Evolutionary conservation across 1,140 invertebrate genomes (phyloP), one percentile per base, ranked within the genome.

Genomic region (Rhynchophorus ferrugineus): DNA sequence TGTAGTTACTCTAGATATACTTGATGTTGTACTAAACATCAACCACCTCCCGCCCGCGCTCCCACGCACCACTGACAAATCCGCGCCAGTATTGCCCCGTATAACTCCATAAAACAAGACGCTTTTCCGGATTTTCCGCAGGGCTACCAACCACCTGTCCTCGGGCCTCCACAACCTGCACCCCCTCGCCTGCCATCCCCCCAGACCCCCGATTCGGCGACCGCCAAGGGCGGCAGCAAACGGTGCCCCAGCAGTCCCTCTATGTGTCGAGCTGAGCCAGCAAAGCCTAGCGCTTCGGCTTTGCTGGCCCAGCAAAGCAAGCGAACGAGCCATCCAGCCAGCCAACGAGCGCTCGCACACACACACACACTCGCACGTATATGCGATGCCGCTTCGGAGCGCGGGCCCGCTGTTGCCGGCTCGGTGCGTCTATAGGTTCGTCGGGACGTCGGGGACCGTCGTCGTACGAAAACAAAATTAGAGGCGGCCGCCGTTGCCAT

Each of bases 371-470:
- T 11, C 24, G 24, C n/a, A 11, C 24, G 24, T 29, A 6, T 29
- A 6, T 11, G 24, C 11, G 11, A 11, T 29, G 24, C 5, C 24
- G 24, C 11, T 29, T 29, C 24, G 58, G 49, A 53, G 55, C 64
- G 52, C n/a, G n/a, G n/a, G n/a, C n/a, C n/a, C n/a, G n/a, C 51
- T 54, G 59, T 57, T 64, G 61, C 64, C 64, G 60, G 62, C 62
- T 59, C 62, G 55, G 57, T 57, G 47, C 54, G 62, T 61, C 62
- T 66, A 67, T 60, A 67, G 61, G 53, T 33, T 41, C n/a, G 58
- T 62, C 65, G 60, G 44, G 39, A 55, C 62, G 61, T 61, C 62
- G 44, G 54, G 64, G 48, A 39, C 54, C 52, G 19, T 29, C 11
- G 24, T 56, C 13, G 13, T 16, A 3, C 17, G 37, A 46, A 8